A percentile compares a stretch with the other conserved stretches of the same genome.
Conservation (phyloP, 1,140 invertebrate genomes). For the Apis florea region DNA sequence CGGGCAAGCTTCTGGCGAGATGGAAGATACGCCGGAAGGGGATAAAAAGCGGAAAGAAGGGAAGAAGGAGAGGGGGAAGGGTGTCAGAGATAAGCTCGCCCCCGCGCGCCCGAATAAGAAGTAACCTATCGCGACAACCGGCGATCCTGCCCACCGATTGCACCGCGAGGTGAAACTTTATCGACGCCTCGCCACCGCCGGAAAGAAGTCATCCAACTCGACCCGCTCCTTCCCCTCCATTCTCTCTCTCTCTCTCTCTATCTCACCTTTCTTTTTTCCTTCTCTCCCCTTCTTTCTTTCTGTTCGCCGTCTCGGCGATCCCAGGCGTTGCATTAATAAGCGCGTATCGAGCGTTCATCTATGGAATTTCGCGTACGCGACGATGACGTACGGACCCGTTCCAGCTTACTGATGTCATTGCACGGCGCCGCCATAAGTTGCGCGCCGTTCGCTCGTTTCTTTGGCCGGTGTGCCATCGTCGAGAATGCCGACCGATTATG, state of each 20-base stretch:
- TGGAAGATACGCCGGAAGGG: slow-evolving; percentile 18
- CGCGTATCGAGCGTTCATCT: slow-evolving; percentile 72
- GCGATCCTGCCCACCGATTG: slow-evolving; percentile 53
- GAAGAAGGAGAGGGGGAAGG: background rate
- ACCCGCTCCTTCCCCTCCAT: background rate
- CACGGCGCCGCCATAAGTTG: slow-evolving; percentile 71
- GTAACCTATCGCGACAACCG: slow-evolving; percentile 42
- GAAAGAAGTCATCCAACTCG: slow-evolving; percentile 54
- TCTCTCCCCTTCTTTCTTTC: background rate
- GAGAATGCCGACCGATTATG: slow-evolving; percentile 74
- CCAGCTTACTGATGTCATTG: slow-evolving; percentile 77
- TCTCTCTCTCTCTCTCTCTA: background rate
- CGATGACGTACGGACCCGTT: slow-evolving; percentile 73
- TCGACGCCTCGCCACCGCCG: slow-evolving; percentile 35
- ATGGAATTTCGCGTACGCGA: slow-evolving; percentile 71
- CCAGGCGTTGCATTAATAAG: slow-evolving; percentile 61
- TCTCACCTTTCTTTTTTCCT: too few relatives aligned
- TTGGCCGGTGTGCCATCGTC: slow-evolving; percentile 47
- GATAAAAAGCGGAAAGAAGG: slow-evolving; percentile 36
- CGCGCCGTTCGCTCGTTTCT: slow-evolving; percentile 34
- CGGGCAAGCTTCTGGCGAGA: slow-evolving; percentile 8
- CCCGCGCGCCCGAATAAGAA: slow-evolving; percentile 55
- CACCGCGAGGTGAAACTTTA: slow-evolving; percentile 53
- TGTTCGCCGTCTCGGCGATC: slow-evolving; percentile 25
- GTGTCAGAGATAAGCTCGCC: slow-evolving; percentile 52